Evolutionary conservation across 2,888 invertebrate species (phyloP), one percentile per base, ranked within the genome.

Genomic region (Rhynchonema sp.): DNA sequence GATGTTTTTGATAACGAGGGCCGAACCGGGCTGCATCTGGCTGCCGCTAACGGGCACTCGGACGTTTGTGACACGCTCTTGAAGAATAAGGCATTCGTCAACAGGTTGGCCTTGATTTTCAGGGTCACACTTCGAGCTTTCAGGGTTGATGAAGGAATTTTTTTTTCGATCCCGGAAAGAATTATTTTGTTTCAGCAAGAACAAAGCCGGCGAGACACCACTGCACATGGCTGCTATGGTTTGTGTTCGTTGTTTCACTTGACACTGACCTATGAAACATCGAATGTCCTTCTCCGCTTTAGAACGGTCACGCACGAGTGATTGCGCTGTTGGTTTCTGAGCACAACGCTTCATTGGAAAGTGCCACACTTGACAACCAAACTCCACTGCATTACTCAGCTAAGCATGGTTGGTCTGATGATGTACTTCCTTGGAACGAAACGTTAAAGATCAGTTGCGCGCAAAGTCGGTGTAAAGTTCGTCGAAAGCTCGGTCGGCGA

Each of bases 341-440:
- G 69, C 90, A 94, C 72, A 85, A 87, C 66, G 94, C 94, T 0
- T 83, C 87, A 63, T 87, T 94, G 62, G 98, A 98, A 74, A 91
- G 96, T 29, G 79, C 96, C 49, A 94, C 96, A 0, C 76, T 98
- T 69, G 85, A 86, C 62, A 96, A 96, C 73, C 91, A 92, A 77
- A 98, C 98, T 1, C 94, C 98, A 1, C 79, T 98, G 57, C 98
- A 98, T 79, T 80, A 96, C 75, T 94, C 94, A 2, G 92, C 98
- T 17, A 89, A 87, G 58, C 85, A 86, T 65, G 98, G 54, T 46
- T 46, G 46, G 46, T n/a, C n/a, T n/a, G n/a, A n/a, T n/a, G n/a
- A n/a, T n/a, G n/a, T n/a, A n/a, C n/a, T n/a, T n/a, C n/a, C n/a
- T n/a, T n/a, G n/a, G n/a, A n/a, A n/a, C n/a, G n/a, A n/a, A n/a